phyloP scores from a whole-genome alignment of 2,113 vertebrate species.

The Polypterus bichir region DNA sequence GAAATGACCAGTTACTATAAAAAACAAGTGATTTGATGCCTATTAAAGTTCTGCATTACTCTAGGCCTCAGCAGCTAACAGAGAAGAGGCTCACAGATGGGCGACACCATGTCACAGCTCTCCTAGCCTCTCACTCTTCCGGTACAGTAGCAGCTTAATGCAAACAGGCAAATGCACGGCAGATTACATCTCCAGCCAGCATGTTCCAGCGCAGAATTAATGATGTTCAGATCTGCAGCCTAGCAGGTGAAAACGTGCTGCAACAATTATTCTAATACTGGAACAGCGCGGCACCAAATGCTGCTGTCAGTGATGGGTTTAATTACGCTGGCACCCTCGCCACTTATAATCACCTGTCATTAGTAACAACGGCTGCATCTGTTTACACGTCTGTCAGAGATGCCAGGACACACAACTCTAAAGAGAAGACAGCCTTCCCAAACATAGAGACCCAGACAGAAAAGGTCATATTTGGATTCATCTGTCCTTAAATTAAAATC shows the following conservation, averaged over 20 bases:
- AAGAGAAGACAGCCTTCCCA: slow-evolving; percentile 36
- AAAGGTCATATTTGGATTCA: slow-evolving; percentile 32
- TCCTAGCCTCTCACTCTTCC: not conserved
- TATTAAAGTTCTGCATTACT: too few relatives aligned
- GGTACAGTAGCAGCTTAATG: slow-evolving; percentile 9
- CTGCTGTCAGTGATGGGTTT: slow-evolving; percentile 83
- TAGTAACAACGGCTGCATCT: slow-evolving; percentile 81
- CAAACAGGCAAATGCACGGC: slow-evolving; percentile 18
- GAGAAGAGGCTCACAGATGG: too few relatives aligned
- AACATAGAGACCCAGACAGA: slow-evolving; percentile 38
- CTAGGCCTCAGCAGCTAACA: too few relatives aligned
- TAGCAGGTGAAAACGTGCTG: slow-evolving; percentile 54
- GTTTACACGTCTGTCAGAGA: slow-evolving; percentile 84
- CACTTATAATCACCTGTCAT: slow-evolving; percentile 98
- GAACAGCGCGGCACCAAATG: slow-evolving; percentile 78
- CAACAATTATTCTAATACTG: slow-evolving; percentile 70
- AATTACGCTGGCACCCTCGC: slow-evolving; percentile 87
- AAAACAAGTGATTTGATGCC: too few relatives aligned
- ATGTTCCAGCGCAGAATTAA: slow-evolving; percentile 49
- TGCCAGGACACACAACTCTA: slow-evolving; percentile 39
- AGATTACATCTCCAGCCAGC: slow-evolving; percentile 31
- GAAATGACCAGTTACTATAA: too few relatives aligned
- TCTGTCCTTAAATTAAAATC: slow-evolving; percentile 1
- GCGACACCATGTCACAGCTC: too few relatives aligned
- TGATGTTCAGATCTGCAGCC: slow-evolving; percentile 49